Base-by-base conservation (phyloP, 2,113 vertebrate species). In the Sylvia atricapilla region DNA sequence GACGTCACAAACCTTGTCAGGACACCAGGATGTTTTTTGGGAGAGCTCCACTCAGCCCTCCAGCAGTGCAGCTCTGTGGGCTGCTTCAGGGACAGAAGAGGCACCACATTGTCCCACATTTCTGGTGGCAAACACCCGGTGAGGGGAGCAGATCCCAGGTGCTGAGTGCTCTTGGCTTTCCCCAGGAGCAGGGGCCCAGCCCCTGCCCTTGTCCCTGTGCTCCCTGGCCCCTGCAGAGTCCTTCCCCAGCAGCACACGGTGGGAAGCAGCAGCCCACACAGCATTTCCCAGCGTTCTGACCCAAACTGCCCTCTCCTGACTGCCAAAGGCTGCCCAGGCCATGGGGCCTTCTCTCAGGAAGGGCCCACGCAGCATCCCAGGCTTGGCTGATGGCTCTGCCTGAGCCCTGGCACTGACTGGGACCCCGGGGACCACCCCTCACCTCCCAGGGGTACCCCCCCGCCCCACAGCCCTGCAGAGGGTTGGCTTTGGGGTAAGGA, bases 271-370 rank as follows among this genome's bases (percentile, higher is more conserved):
- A 59, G 43, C 6, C 0, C 12, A 20, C 9, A 12, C 5, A 3
- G 9, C 33, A 7, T 82, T 89, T 83, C 12, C 25, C 58, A 52
- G 8, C 0, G 0, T 63, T 82, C 53, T 68, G n/a, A 20, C 77
- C 76, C 87, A 58, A 56, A 39, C 14, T 44, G 50, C 41, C 23
- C 44, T 43, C 9, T 58, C 79, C 64, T 13, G 69, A 22, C 25
- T 13, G 56, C 13, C 41, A 25, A 28, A 27, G 37, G 37, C 64
- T 63, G 69, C 69, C 73, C 53, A 24, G 73, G 30, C 37, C 4
- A 0, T 0, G 2, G 39, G 72, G 39, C 10, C 70, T 78, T 16
- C 0, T 0, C 41, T 56, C 13, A 6, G 44, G 23, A 47, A 12
- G 74, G 63, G 9, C 10, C 53, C 12, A 10, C 7, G 6, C 3